Evolutionary conservation across 1,140 invertebrate genomes (phyloP).

Genomic region (Phthorimaea operculella): DNA sequence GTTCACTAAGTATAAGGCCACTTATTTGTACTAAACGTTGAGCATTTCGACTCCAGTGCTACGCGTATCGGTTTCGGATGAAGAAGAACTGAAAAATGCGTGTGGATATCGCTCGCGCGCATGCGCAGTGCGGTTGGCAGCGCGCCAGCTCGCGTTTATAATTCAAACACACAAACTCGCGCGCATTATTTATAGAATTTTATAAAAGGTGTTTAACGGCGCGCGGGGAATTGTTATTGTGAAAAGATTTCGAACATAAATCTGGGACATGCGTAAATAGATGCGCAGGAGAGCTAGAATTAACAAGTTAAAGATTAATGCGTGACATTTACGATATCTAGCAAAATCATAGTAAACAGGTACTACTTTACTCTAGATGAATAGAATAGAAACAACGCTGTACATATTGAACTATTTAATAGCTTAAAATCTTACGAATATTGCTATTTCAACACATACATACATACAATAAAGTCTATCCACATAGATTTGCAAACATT

Average conservation of each 20-base stretch:
- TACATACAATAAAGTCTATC: no score
- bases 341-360: no score
- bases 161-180: slow-evolving; percentile 55
- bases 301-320: no score
- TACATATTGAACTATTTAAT: no score
- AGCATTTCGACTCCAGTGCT: slow-evolving; percentile 33
- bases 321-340: no score
- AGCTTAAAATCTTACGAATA: no score
- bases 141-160: slow-evolving; percentile 52
- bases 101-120: slow-evolving; percentile 48
- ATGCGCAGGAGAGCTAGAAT: no score
- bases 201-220: slow-evolving; percentile 61
- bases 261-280: slow-evolving; percentile 1
- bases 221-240: slow-evolving; percentile 27
- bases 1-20: slow-evolving; percentile 22
- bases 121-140: slow-evolving; percentile 43
- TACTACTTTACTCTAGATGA: no score
- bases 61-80: slow-evolving; percentile 37
- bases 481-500: no score
- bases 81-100: slow-evolving; percentile 54
- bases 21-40: slow-evolving; percentile 29
- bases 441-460: no score
- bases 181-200: slow-evolving; percentile 55
- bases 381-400: no score
- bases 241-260: slow-evolving; percentile 15